phyloP scores from a whole-genome alignment of 2,888 invertebrate genomes.

The Anaspis maculata region DNA sequence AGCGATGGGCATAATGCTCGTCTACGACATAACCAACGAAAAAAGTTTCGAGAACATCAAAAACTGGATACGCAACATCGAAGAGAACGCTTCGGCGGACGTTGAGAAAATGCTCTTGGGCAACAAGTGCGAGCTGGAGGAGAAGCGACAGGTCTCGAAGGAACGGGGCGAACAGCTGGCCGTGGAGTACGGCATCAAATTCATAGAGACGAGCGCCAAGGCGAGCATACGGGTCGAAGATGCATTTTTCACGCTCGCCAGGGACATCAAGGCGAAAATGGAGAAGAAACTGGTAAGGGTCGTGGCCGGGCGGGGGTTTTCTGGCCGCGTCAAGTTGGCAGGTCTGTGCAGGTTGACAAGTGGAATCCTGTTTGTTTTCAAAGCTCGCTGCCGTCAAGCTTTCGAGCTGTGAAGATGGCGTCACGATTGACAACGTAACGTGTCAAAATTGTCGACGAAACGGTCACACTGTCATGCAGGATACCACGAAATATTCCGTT shows the following conservation, averaged over 20 bases:
- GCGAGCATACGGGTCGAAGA: constrained; percentile 96
- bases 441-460: too few relatives aligned
- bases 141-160: constrained; percentile 90
- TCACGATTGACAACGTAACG: too few relatives aligned
- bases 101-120: constrained; percentile 99
- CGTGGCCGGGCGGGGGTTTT: too few relatives aligned
- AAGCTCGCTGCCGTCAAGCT: too few relatives aligned
- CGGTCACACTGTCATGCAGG: too few relatives aligned
- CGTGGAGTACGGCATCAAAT: constrained; percentile 96
- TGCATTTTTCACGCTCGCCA: constrained; percentile 93
- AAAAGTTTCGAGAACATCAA: constrained; percentile 99
- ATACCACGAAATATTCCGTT: too few relatives aligned
- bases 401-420: too few relatives aligned
- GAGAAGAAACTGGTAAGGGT: constrained; percentile 90
- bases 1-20: constrained; percentile 99
- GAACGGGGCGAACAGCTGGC: constrained; percentile 96
- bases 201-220: constrained; percentile 99
- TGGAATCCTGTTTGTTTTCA: too few relatives aligned
- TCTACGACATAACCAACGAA: constrained; percentile 98
- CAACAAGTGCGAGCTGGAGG: constrained; percentile 97
- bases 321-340: too few relatives aligned
- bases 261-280: constrained; percentile 97
- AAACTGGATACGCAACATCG: constrained; percentile 98
- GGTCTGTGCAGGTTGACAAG: too few relatives aligned
- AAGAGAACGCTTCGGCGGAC: constrained; percentile 97